Conservation (phyloP, 1,140 invertebrate genomes). For the Drosophila watanabei region DNA sequence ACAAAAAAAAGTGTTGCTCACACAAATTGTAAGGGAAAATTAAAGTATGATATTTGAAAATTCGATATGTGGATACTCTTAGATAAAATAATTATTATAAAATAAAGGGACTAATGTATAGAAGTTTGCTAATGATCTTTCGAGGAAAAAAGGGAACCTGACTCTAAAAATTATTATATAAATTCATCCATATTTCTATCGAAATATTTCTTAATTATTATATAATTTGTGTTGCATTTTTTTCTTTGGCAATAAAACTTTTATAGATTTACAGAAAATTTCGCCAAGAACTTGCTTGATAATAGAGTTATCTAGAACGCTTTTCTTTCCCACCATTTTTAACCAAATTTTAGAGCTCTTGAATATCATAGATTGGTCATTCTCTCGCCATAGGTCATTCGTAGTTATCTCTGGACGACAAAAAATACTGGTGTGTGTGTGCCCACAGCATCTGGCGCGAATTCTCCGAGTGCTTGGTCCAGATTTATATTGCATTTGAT, state of each 20-base stretch:
- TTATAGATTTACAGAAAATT: neutral
- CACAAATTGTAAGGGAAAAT: neutral
- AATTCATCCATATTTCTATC: too few relatives aligned
- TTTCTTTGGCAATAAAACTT: neutral
- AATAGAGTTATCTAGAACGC: neutral
- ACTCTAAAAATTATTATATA: too few relatives aligned
- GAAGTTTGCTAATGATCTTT: neutral
- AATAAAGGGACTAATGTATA: neutral
- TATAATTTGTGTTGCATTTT: too few relatives aligned
- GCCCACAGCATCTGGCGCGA: conserved; percentile 24
- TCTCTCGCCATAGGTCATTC: conserved; percentile 2
- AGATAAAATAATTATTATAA: neutral
- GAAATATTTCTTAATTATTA: too few relatives aligned
- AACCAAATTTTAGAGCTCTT: neutral
- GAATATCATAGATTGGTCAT: conserved; percentile 1
- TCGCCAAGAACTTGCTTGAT: neutral
- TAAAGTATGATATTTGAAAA: neutral
- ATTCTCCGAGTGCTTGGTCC: conserved; percentile 30
- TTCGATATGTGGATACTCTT: neutral
- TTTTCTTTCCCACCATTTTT: neutral
- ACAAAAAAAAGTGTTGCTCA: neutral
- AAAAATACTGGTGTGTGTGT: conserved; percentile 17
- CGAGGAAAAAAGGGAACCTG: too few relatives aligned
- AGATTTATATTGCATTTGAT: conserved; percentile 76
- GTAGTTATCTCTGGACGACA: conserved; percentile 10